These are phyloP conservation scores for Drosophila azteca DNA, from an alignment of 1,140 invertebrate species.

Conservation along the genomic window DNA sequence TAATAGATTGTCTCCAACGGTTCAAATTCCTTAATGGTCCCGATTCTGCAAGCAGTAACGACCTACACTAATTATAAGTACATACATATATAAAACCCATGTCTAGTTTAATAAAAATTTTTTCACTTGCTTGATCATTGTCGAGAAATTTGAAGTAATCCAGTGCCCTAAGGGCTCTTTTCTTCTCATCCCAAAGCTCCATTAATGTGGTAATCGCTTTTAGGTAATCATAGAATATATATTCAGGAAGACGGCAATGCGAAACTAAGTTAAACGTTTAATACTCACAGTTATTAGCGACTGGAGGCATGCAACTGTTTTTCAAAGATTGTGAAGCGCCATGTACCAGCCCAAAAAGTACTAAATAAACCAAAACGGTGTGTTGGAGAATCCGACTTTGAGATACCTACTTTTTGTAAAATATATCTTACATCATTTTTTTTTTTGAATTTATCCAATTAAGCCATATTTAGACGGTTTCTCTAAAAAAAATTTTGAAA, in stretches of 20 bases:
- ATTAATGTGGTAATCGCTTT: conserved; percentile 53
- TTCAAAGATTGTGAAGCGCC: conserved; percentile 56
- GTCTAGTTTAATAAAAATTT: background rate
- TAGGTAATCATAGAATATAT: conserved; percentile 61
- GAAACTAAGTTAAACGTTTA: conserved; percentile 62
- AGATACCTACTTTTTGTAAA: too few relatives aligned
- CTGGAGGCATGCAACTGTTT: conserved; percentile 54
- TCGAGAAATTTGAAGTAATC: conserved; percentile 74
- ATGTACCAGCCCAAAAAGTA: conserved; percentile 40
- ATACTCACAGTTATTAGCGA: conserved; percentile 21
- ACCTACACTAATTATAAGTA: conserved; percentile 38
- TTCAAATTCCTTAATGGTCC: conserved; percentile 57
- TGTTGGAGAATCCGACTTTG: too few relatives aligned
- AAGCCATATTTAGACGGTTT: too few relatives aligned
- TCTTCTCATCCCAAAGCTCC: conserved; percentile 69
- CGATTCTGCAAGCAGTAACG: conserved; percentile 60
- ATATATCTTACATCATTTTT: too few relatives aligned
- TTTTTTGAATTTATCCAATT: too few relatives aligned
- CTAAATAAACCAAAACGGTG: too few relatives aligned
- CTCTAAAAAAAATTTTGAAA: too few relatives aligned
- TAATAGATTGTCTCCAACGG: conserved; percentile 70
- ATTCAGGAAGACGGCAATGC: conserved; percentile 66
- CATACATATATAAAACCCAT: background rate
- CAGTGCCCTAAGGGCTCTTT: conserved; percentile 64
- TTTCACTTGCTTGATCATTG: conserved; percentile 56